Evolutionary conservation across 1,140 invertebrate species (phyloP), one percentile per base, ranked within the genome.

Genomic region (Parasteatoda tepidariorum): DNA sequence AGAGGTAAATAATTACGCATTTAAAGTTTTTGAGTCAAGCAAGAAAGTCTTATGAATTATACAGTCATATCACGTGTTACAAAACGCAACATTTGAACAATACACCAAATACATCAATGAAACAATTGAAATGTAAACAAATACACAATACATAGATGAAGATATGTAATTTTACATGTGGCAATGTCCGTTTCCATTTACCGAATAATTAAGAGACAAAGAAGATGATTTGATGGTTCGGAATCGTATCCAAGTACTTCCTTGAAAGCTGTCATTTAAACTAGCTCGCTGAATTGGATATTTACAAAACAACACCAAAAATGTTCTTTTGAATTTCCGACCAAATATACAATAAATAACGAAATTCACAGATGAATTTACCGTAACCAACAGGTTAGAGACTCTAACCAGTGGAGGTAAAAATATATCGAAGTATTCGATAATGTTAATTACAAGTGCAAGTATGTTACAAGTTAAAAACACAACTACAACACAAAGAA

Each of bases 281-380:
- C 41, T 74, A 0, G 41, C 48, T 38, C 68, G 22, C n/a, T 74
- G 54, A 54, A 70, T 38, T 2, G 81, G 61, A 4, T 67, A 84
- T 26, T 64, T 84, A 30, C 84, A 84, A 33, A 84, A 84, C 18
- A 82, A 7, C 2, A 70, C 34, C 30, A 81, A 57, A 18, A 84
- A 84, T 34, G 68, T 84, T n/a, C 64, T 24, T 34, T 82, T 79
- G 55, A 99, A 99, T 88, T 98, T 98, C 87, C 97, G 95, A 0
- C 97, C 97, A 88, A 98, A 98, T 48, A 97, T 96, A 82, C 98
- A 97, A 89, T 99, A 99, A 84, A 99, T 97, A 70, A 98, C 93
- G 88, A 98, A 98, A 89, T 99, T 99, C 41, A 98, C 95, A 85
- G 97, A 97, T 86, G 96, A 98, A 90, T 99, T 99, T 86, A 98